These are phyloP conservation scores for Lagothrix lagotricha DNA, from an alignment of 2,797 vertebrate species.

Conservation along the genomic window DNA sequence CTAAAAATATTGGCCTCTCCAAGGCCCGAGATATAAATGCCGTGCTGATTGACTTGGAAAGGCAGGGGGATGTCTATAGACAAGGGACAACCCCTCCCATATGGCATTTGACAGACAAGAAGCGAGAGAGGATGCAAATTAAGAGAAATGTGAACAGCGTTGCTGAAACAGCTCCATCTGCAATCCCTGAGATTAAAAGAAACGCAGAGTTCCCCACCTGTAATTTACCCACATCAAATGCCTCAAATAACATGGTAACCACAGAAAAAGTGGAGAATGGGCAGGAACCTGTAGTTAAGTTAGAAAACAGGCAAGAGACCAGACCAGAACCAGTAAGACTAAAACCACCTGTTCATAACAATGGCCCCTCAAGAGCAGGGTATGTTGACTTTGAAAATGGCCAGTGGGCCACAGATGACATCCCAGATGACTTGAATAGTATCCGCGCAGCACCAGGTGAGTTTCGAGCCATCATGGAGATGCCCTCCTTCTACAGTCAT, in stretches of 20 bases:
- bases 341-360: background rate
- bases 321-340: fast-evolving
- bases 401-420: conserved; percentile 94
- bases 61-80: conserved; percentile 90
- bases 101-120: conserved; percentile 91
- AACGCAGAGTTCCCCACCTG: conserved; percentile 24
- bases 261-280: conserved; percentile 64
- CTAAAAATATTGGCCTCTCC: conserved; percentile 91
- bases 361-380: conserved; percentile 66
- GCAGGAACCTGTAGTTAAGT: conserved; percentile 36
- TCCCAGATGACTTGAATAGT: conserved; percentile 92
- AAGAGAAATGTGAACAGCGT: conserved; percentile 63
- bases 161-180: background rate
- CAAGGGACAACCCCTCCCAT: conserved; percentile 81
- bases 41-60: conserved; percentile 90
- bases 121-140: conserved; percentile 90
- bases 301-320: conserved; percentile 59
- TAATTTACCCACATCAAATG: background rate
- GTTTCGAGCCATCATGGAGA: conserved; percentile 85
- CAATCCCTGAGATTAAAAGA: background rate
- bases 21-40: conserved; percentile 90
- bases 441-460: conserved; percentile 80
- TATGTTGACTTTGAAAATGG: conserved; percentile 78
- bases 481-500: conserved; percentile 85
- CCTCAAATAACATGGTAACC: conserved; percentile 6